A percentile compares a stretch with the other conserved stretches of the same genome.
Conservation (phyloP, 2,797 vertebrate genomes). For the Lindbergichthys nudifrons region DNA sequence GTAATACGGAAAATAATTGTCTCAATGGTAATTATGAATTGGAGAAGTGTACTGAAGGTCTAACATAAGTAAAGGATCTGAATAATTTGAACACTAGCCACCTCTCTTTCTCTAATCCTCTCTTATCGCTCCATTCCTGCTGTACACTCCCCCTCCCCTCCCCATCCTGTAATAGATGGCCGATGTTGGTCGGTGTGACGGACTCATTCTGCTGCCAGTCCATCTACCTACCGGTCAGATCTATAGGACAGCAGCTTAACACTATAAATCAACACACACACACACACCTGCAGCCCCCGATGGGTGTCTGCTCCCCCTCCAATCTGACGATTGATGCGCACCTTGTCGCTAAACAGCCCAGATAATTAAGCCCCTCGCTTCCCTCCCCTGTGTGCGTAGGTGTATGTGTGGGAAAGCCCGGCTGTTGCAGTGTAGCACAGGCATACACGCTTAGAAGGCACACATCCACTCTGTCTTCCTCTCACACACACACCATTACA, state of each 20-base stretch:
- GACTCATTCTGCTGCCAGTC: conserved; percentile 63
- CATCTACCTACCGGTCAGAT: conserved; percentile 62
- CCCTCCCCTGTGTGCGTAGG: conserved; percentile 25
- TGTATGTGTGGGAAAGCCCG: conserved; percentile 18
- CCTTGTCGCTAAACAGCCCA: conserved; percentile 69
- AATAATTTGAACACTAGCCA: not conserved
- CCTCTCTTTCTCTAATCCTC: not conserved
- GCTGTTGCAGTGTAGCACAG: conserved; percentile 33
- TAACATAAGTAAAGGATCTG: not conserved
- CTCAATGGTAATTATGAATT: too few species aligned
- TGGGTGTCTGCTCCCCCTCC: conserved; percentile 22
- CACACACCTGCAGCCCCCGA: conserved; percentile 39
- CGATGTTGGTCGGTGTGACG: conserved; percentile 56
- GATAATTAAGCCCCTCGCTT: conserved; percentile 68
- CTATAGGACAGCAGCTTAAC: conserved; percentile 45
- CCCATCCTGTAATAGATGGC: conserved; percentile 57
- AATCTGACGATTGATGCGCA: conserved; percentile 64
- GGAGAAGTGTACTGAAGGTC: too few species aligned
- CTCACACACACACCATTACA: conserved; percentile 25
- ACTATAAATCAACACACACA: conserved; percentile 60
- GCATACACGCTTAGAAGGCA: conserved; percentile 27
- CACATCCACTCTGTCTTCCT: conserved; percentile 24
- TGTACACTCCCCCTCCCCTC: conserved; percentile 6
- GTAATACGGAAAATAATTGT: too few species aligned
- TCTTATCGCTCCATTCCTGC: conserved; percentile 12